These are phyloP conservation scores for Embidobia sp. DNA, from an alignment of 2,888 invertebrate genomes.

Conservation along the genomic window DNA sequence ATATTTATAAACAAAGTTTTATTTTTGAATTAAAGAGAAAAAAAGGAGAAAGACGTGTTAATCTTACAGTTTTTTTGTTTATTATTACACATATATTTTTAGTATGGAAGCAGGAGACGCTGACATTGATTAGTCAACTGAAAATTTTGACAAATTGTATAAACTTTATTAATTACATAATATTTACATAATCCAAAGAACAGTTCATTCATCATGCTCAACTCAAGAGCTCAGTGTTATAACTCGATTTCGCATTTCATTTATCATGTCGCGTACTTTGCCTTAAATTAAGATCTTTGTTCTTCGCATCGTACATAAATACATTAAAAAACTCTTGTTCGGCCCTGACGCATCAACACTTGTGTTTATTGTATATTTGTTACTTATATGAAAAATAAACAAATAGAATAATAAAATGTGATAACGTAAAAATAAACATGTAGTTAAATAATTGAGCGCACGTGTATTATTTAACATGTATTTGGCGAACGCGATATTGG, in stretches of 20 bases:
- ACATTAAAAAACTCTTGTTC: background rate
- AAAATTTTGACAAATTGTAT: constrained; percentile 46
- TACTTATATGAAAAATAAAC: constrained; percentile 1
- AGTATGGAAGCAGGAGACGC: background rate
- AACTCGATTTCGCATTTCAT: constrained; percentile 27
- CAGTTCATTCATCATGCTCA: constrained; percentile 29
- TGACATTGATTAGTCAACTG: too few species aligned
- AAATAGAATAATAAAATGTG: background rate
- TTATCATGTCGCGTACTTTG: constrained; percentile 21
- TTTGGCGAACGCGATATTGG: constrained; percentile 12
- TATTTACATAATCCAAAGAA: constrained; percentile 53
- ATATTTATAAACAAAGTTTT: too few species aligned
- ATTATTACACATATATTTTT: background rate
- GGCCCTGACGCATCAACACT: background rate
- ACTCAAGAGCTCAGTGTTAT: constrained; percentile 28
- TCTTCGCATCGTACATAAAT: constrained; percentile 33
- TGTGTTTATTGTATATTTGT: constrained; percentile 9
- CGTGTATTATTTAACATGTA: background rate
- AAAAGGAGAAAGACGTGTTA: too few species aligned
- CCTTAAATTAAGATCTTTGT: constrained; percentile 14
- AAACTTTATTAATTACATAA: constrained; percentile 60
- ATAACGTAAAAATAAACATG: constrained; percentile 9
- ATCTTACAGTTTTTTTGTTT: too few species aligned
- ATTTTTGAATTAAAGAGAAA: too few species aligned
- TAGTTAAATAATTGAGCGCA: constrained; percentile 28